Base-by-base conservation (phyloP, 2,113 vertebrate species). In the Boulengerochromis microlepis region DNA sequence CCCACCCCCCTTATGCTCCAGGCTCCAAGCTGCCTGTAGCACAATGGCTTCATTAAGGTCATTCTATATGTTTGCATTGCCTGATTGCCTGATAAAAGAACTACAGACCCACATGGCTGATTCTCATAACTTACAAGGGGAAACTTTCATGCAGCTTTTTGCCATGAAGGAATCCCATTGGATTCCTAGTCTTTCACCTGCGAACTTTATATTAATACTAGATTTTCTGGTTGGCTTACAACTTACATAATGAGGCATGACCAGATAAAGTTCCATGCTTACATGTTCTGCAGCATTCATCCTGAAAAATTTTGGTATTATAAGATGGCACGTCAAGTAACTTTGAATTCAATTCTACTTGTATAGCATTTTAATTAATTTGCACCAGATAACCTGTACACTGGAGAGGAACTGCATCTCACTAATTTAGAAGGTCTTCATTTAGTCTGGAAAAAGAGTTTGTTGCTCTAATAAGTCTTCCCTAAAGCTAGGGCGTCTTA, bases 21-120 rank as follows among this genome's bases (percentile, higher is more conserved):
- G 82, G 81, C 89, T 82, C 87, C 93, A 91, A 84, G 91, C 90
- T 86, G 80, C 52, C 66, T 22, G 18, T 57, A 71, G 83, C 57
- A 93, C 93, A 94, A 86, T 86, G 89, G 78, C 24, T 15, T 89
- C 88, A 88, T 92, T 91, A 92, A 86, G 85, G 76, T 45, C 11
- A 56, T 59, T 52, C 45, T 71, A 54, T 85, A 59, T 90, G 80
- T 86, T 83, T 90, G 54, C 86, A 40, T 64, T 64, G 16, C 59
- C 59, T 61, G 92, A 93, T 86, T 84, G 26, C 24, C 47, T 88
- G 86, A 92, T 89, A 85, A 88, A 74, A 81, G 61, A 83, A 47
- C 81, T 22, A 50, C 35, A 66, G 31, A 18, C 59, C 50, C 33
- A 47, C 84, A 7, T 40, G 40, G 6, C 22, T 6, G 22, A 42